Evolutionary conservation across 2,888 invertebrate genomes (phyloP), one percentile per base, ranked within the genome.

Genomic region (Pelosia muscerda): DNA sequence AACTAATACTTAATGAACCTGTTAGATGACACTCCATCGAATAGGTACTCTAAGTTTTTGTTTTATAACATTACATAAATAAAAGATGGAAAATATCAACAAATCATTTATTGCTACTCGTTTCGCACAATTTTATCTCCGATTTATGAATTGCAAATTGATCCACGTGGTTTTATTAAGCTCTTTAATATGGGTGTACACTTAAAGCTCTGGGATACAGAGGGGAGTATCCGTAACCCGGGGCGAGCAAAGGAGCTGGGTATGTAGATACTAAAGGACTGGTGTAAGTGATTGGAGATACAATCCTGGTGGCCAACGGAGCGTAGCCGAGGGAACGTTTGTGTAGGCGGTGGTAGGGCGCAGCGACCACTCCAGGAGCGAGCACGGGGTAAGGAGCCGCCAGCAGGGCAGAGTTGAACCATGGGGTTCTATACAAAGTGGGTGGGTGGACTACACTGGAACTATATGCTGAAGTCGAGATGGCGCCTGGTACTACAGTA

Each of bases 311-410:
- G n/a, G 19, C 49, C 49, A 49, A 49, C 8, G 49, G 49, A n/a
- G 49, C 49, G 49, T 49, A 49, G n/a, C 49, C 72, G 10, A 88
- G 83, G 66, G 90, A 93, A 68, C 88, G 90, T 82, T 95, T 95
- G 82, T 84, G 85, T 64, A 95, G 87, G 65, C 92, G 90, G 81
- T 95, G 95, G 26, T 84, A 75, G 22, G 88, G 90, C 59, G 49
- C 49, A n/a, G 26, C 93, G 64, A 95, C 93, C 11, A 95, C 94
- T 72, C 92, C 95, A 73, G 93, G 92, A 19, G 95, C 95, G 81
- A 95, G 93, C 60, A 95, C 86, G 53, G 95, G 95, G 25, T 91
- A 89, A 56, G 91, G 90, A 26, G 90, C 88, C 78, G 91, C 91
- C 64, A 91, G 81, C 60, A 89, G 75, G 49, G 87, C 69, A 61